Evolutionary conservation across 2,888 invertebrate genomes (phyloP).

Genomic region (Chelonus formosanus): DNA sequence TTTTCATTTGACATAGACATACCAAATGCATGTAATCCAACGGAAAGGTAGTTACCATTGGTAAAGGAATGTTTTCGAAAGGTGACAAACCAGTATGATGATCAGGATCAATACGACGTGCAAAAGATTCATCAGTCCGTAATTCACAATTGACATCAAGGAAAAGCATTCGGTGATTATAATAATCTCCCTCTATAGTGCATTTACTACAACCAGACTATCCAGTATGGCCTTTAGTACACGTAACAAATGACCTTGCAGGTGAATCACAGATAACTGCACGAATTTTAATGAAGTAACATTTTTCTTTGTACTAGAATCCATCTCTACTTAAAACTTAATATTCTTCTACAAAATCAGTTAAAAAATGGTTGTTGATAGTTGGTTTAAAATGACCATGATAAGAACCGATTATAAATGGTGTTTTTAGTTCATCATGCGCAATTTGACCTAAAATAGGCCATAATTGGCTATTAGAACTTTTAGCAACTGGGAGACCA

Average conservation of each 20-base stretch:
- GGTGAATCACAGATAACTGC: slow-evolving; percentile 18
- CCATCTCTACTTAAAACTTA: neutral
- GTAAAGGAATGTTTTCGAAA: no score
- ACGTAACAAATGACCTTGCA: slow-evolving; percentile 14
- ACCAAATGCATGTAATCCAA: no score
- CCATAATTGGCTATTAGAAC: slow-evolving; percentile 37
- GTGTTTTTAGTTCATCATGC: no score
- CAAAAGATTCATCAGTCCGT: slow-evolving; percentile 19
- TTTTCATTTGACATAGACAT: no score
- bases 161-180: slow-evolving; percentile 19
- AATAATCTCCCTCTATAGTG: slow-evolving; percentile 6
- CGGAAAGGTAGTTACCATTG: no score
- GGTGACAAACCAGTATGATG: no score
- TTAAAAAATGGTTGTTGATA: slow-evolving; percentile 11
- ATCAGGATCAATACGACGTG: no score
- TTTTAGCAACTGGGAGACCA: slow-evolving; percentile 41
- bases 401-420: slow-evolving; percentile 16
- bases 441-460: slow-evolving; percentile 26
- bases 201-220: slow-evolving; percentile 19
- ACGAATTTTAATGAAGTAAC: neutral
- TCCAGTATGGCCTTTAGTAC: slow-evolving; percentile 21
- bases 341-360: no score
- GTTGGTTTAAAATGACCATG: no score
- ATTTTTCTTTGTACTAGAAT: neutral
- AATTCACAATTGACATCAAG: neutral